Base-by-base conservation (phyloP, 2,888 invertebrate genomes). In the Machimus rusticus region DNA sequence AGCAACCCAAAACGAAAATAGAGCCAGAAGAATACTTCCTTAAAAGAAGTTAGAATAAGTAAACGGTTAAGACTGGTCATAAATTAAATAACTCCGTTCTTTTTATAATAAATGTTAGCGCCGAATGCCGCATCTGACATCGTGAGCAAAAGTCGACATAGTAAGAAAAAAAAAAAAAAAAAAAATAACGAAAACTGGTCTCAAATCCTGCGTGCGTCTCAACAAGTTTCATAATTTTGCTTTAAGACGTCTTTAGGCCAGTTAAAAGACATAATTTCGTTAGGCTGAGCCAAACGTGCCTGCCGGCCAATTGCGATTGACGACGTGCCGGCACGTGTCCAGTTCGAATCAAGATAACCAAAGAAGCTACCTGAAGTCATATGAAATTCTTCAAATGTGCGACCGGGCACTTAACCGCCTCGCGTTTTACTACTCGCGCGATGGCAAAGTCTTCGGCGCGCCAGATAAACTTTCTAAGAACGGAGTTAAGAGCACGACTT, bases 281-380 rank as follows among this genome's bases (percentile, higher is more conserved):
- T 81, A 23, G 79, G 81, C 55, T 28, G 55, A 81, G 16, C 34
- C 55, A 51, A 55, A 81, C 81, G 81, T 81, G 81, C 81, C 28
- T 34, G 55, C 19, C 28, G 46, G 55, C 51, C 79, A 81, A 46
- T 81, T 81, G 81, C 81, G 51, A 51, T 81, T 81, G 81, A 81
- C 81, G 81, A 81, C 51, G 55, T 55, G 55, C 51, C 51, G 81
- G 81, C 81, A 81, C 81, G 81, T 81, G 81, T 81, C 79, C 23
- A 66, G 23, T 23, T n/a, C 46, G 5, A 55, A 81, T 81, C 81
- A 81, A 81, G 81, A 81, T 81, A 81, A 81, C 55, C 46, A 5
- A 51, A 46, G 81, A 81, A 81, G 81, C 81, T 81, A 81, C 81
- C 81, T 81, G 81, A 81, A 81, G 28, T 81, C 55, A 81, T 78